phyloP scores from a whole-genome alignment of 2,113 vertebrate species.

The Hydropotes inermis region DNA sequence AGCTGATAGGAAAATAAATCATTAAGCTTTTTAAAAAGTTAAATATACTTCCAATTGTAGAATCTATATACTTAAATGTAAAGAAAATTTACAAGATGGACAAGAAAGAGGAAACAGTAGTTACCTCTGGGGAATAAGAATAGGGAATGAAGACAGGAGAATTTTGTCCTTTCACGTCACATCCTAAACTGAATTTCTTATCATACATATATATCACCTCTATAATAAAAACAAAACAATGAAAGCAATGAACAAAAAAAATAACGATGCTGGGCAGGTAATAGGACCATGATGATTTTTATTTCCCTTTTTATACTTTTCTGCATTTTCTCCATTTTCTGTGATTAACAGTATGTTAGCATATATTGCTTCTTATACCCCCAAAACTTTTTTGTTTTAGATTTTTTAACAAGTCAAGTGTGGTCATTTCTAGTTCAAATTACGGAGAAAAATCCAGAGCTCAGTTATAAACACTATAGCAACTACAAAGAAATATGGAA shows the following conservation, averaged over 20 bases:
- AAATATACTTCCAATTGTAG: background rate
- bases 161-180: background rate
- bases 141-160: background rate
- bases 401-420: slow-evolving; percentile 21
- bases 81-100: slow-evolving; percentile 3
- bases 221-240: background rate
- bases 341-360: background rate
- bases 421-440: background rate
- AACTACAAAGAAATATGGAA: slow-evolving; percentile 27
- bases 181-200: background rate
- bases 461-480: slow-evolving; percentile 6
- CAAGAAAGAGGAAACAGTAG: background rate
- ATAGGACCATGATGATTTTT: background rate
- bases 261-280: background rate
- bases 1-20: background rate
- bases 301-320: background rate
- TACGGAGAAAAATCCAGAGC: background rate
- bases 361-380: slow-evolving; percentile 33
- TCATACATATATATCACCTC: background rate
- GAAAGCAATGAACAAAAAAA: background rate
- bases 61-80: background rate
- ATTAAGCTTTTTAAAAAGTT: background rate
- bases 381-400: background rate
- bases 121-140: background rate
- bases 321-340: background rate